Evolutionary conservation across 2,113 vertebrate genomes (phyloP), one percentile per base, ranked within the genome.

Genomic region (Heloderma charlesbogerti): DNA sequence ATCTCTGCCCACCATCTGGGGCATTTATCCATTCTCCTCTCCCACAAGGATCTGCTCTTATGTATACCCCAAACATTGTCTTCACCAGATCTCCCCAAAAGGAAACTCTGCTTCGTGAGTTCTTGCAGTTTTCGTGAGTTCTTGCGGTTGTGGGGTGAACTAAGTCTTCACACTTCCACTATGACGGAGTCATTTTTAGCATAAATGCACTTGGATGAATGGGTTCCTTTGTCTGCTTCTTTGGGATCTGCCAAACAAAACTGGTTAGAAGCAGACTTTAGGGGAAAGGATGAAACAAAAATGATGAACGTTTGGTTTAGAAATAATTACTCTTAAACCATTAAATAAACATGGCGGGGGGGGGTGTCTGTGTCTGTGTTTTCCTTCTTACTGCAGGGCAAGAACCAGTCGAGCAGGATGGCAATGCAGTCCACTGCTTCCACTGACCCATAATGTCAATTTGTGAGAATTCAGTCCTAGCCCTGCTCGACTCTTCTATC

Each of bases 241-340:
- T 72, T 86, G 69, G 67, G 0, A 18, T 89, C 88, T 92, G 66
- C 88, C 93, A 66, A 93, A 34, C 51, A 90, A 94, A 93, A 27
- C 75, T 82, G 31, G 60, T 92, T 77, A 93, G 86, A 18, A 92
- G 82, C 51, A 90, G 57, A 91, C 93, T 3, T 6, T 48, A 22
- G 90, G 66, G 57, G 87, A 94, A 95, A 86, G 63, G 86, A 94
- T 93, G 5, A 71, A 94, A 60, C 92, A 85, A 4, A 82, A 54
- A 80, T 89, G n/a, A 72, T 54, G 88, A 92, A 69, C 72, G 93
- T 86, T 3, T 0, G 0, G 57, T 86, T 88, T 92, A 87, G 90
- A 88, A 60, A 86, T 89, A 88, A 95, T 94, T 95, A 75, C 15
- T 48, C 89, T 91, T 10, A 92, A 92, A 90, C 60, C 89, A 91